These are phyloP conservation scores for Ardeotis arabs DNA, from an alignment of 2,113 vertebrate genomes.

Conservation along the genomic window DNA sequence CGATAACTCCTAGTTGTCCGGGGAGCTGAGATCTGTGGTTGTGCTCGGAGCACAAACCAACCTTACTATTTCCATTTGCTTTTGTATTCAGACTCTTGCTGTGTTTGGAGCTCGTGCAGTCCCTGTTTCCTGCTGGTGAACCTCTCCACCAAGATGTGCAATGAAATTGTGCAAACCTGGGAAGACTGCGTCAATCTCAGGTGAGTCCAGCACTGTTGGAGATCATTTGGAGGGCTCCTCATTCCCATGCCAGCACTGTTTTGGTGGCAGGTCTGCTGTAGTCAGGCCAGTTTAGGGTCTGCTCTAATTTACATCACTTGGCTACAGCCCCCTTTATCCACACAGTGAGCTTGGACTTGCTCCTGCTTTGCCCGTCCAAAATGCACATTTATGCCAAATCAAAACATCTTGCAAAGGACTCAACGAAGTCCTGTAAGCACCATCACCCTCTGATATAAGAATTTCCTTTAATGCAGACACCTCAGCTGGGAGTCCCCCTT, in stretches of 20 bases:
- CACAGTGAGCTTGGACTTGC: neutral
- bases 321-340: neutral
- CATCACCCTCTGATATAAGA: neutral
- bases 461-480: neutral
- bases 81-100: neutral
- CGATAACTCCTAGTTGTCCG: fast-evolving
- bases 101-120: neutral
- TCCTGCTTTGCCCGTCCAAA: neutral
- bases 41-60: neutral
- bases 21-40: neutral
- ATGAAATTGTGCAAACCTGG: neutral
- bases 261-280: neutral
- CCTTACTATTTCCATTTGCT: neutral
- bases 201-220: neutral
- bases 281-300: neutral
- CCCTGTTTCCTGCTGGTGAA: neutral
- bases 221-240: neutral
- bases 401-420: neutral
- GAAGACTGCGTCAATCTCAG: neutral
- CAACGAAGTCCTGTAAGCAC: neutral
- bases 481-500: neutral
- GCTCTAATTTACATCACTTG: neutral
- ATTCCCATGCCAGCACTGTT: neutral
- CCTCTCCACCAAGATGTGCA: neutral
- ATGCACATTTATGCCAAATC: neutral